Conservation (phyloP, 2,113 vertebrate species). For the Rhynchopsitta pachyrhyncha region DNA sequence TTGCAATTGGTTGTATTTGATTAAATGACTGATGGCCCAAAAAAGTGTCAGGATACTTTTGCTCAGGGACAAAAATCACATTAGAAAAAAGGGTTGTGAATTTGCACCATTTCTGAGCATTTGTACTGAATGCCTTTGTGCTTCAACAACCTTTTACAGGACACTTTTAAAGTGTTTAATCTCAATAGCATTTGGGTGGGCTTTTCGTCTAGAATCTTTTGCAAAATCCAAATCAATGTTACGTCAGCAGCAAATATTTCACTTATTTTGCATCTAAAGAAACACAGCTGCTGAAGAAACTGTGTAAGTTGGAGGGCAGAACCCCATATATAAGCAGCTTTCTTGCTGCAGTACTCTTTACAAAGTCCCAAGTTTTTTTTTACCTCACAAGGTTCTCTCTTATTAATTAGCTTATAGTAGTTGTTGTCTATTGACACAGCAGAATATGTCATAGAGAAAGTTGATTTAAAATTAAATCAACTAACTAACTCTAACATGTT, state of each 20-base stretch:
- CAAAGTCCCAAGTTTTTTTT: not conserved
- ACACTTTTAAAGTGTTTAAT: not conserved
- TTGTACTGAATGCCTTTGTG: not conserved
- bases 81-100: not conserved
- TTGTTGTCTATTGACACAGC: not conserved
- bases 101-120: not conserved
- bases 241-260: not conserved
- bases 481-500: not conserved
- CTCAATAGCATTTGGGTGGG: not conserved
- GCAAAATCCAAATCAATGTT: not conserved
- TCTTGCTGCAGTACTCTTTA: not conserved
- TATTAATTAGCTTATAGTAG: not conserved
- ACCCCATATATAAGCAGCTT: not conserved
- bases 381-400: not conserved
- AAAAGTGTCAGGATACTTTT: not conserved
- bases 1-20: not conserved
- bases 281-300: not conserved
- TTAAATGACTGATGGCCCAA: not conserved
- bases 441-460: not conserved
- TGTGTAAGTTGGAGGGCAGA: not conserved
- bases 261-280: not conserved
- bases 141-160: not conserved
- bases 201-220: not conserved
- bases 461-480: not conserved
- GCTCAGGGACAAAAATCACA: not conserved